Evolutionary conservation across 2,888 invertebrate species (phyloP).

Genomic region (Drosophila monieri): DNA sequence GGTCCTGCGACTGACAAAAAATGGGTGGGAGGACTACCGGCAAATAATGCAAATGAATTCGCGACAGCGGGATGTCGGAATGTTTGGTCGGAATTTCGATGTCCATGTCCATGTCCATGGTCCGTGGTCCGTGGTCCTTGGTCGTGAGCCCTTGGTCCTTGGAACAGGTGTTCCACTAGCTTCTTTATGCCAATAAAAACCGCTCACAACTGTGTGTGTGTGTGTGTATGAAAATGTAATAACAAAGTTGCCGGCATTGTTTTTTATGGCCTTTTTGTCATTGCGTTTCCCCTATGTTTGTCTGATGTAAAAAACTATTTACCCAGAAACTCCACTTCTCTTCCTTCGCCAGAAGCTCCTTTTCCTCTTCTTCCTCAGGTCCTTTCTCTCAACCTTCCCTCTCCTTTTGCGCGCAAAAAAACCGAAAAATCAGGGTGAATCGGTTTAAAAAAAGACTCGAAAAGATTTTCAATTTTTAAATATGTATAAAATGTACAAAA

Average conservation of each 20-base stretch:
- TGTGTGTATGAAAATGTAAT: slow-evolving; percentile 65
- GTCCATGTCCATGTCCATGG: neutral
- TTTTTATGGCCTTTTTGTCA: slow-evolving; percentile 69
- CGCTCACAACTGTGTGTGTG: slow-evolving; percentile 10
- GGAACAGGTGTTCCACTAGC: slow-evolving; percentile 69
- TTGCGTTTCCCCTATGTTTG: slow-evolving; percentile 55
- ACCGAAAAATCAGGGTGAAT: slow-evolving; percentile 38
- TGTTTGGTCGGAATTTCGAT: neutral
- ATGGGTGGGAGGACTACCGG: slow-evolving; percentile 32
- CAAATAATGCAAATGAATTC: slow-evolving; percentile 60
- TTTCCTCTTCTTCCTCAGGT: neutral
- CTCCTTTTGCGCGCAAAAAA: neutral
- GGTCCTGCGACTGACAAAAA: slow-evolving; percentile 13
- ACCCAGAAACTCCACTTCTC: slow-evolving; percentile 25
- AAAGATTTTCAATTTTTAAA: no score
- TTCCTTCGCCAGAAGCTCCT: neutral
- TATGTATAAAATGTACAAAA: neutral
- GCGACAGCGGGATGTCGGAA: slow-evolving; percentile 20
- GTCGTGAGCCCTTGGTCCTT: neutral
- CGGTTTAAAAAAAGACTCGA: neutral
- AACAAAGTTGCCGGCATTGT: slow-evolving; percentile 71
- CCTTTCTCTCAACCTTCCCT: neutral
- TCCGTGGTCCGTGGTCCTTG: neutral
- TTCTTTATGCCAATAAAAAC: slow-evolving; percentile 55
- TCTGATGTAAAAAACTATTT: slow-evolving; percentile 73